Base-by-base conservation (phyloP, 2,113 vertebrate species). In the Spheniscus mendiculus region DNA sequence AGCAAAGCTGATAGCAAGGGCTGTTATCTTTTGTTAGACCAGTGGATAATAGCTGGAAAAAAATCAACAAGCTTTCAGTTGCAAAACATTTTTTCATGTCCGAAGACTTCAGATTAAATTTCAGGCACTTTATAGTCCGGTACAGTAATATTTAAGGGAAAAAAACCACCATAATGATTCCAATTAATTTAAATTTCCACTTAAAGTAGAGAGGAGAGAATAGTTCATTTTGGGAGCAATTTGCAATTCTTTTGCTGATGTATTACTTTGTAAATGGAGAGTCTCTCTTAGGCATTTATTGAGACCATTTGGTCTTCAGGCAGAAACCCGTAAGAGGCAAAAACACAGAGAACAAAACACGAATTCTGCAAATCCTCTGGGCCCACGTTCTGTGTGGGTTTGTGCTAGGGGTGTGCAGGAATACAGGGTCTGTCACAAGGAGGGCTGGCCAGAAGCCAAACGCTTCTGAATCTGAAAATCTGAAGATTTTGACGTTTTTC, bases 141-240 rank as follows among this genome's bases (percentile, higher is more conserved):
- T 83, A 66, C 63, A 91, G 78, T 94, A 91, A 90, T 87, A 85
- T 87, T 85, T 90, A 89, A 93, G 9, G 9, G 63, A 9, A 56
- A 87, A 92, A 82, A 90, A 49, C 10, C 1, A 1, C 18, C 89
- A 61, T 61, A 83, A 91, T 87, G 49, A 88, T 93, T 96, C 32
- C 32, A 88, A 91, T 95, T 96, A 93, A 94, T 96, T 96, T 94
- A 77, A 69, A 93, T 95, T 95, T 95, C 87, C 52, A 61, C 83
- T 93, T 78, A 56, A 89, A 76, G 47, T 72, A 71, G 83, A 73
- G 59, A 69, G 32, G 27, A 95, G 80, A 74, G 55, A 89, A 62
- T 74, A 92, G 55, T 73, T 93, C 61, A 78, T 91, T 96, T 91
- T 59, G 69, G 47, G 65, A 96, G 81, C 63, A 84, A 82, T 93